These are phyloP conservation scores for Virgularia gustaviana DNA, from an alignment of 92 coral and sea anemone genomes.

Conservation along the genomic window DNA sequence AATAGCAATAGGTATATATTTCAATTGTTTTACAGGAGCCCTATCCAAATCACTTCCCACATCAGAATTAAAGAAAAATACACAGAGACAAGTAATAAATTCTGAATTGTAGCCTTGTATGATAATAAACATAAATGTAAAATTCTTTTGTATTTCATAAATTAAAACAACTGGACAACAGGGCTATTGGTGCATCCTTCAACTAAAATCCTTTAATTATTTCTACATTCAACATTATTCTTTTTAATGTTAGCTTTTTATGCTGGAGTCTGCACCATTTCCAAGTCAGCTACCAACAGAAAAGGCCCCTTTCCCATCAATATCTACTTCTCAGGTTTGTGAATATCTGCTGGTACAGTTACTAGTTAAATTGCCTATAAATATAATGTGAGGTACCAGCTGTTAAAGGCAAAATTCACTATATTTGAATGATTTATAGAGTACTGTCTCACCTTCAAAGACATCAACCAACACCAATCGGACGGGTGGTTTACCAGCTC, in stretches of 20 bases:
- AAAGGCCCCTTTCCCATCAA: conserved; percentile 17
- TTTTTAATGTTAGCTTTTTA: background rate
- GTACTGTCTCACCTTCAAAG: conserved; percentile 1
- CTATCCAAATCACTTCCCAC: conserved; percentile 26
- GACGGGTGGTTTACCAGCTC: too few relatives aligned
- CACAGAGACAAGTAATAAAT: conserved; percentile 22
- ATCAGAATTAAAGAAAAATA: conserved; percentile 14
- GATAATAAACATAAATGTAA: background rate
- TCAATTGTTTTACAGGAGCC: background rate
- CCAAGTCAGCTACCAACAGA: conserved; percentile 15
- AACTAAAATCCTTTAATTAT: background rate
- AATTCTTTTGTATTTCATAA: too few relatives aligned
- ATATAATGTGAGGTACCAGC: too few relatives aligned
- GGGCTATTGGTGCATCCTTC: background rate
- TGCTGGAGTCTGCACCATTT: background rate
- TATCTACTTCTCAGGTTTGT: background rate
- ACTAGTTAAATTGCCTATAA: too few relatives aligned
- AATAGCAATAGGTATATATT: too few relatives aligned
- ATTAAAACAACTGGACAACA: too few relatives aligned
- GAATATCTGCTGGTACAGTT: too few relatives aligned
- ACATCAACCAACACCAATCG: background rate
- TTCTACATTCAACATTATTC: background rate
- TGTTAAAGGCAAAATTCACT: background rate
- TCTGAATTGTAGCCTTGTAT: background rate
- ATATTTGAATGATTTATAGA: background rate